A percentile compares a stretch with the other conserved stretches of the same genome.
These are phyloP conservation scores for Parauchenoglanis punctatus DNA, from an alignment of 2,797 vertebrate genomes.

Conservation along the genomic window DNA sequence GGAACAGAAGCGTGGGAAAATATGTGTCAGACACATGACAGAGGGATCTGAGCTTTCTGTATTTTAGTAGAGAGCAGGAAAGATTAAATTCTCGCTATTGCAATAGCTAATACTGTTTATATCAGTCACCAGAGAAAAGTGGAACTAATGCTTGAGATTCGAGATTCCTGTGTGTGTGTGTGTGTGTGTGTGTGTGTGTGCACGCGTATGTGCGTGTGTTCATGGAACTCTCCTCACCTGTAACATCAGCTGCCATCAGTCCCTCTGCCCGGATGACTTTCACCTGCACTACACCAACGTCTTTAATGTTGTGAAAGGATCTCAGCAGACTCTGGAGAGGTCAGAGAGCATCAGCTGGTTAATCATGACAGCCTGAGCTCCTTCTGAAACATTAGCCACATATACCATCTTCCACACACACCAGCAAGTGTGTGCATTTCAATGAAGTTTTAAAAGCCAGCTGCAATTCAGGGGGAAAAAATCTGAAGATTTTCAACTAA, in stretches of 20 bases:
- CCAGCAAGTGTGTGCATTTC: neutral
- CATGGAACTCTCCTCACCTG: constrained; percentile 80
- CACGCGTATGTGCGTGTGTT: constrained; percentile 25
- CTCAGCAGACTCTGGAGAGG: constrained; percentile 81
- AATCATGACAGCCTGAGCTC: constrained; percentile 26
- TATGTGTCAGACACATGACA: constrained; percentile 37
- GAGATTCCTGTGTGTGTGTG: constrained; percentile 26
- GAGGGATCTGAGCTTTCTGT: constrained; percentile 29
- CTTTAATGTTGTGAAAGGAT: constrained; percentile 90
- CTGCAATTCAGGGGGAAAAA: neutral
- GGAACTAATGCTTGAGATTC: neutral
- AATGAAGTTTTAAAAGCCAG: neutral
- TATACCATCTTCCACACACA: neutral
- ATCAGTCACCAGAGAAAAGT: constrained; percentile 38
- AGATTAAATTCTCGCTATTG: constrained; percentile 22
- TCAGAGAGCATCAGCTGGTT: constrained; percentile 42
- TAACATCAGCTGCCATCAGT: constrained; percentile 97
- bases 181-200: constrained; percentile 28
- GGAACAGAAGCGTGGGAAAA: constrained; percentile 60
- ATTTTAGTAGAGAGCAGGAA: constrained; percentile 34
- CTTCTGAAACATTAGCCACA: neutral
- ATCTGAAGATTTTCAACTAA: neutral
- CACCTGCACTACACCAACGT: constrained; percentile 95
- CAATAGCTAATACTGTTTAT: constrained; percentile 29
- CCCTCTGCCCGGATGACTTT: constrained; percentile 96